Percentiles rank a stretch among this genome's conserved stretches.
These are phyloP conservation scores for Polylopha cassiicola DNA, from an alignment of 2,888 invertebrate species.

Conservation along the genomic window DNA sequence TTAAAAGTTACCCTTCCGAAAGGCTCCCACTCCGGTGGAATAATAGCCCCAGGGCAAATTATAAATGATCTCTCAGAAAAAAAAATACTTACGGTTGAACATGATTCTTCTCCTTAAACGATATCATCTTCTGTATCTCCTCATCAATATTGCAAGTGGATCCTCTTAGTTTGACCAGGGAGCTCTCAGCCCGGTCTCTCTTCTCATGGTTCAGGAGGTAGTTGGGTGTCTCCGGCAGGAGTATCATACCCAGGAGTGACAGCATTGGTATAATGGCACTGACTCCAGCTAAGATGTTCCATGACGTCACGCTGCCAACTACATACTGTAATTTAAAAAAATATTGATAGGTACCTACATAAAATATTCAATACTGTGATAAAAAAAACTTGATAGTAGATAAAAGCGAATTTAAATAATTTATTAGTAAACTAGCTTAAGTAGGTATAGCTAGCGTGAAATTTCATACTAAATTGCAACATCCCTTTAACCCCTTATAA, in stretches of 20 bases:
- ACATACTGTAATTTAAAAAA: conserved; percentile 61
- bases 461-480: too few species aligned
- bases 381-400: too few species aligned
- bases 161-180: conserved; percentile 77
- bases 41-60: too few species aligned
- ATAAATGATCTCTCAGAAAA: too few species aligned
- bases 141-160: conserved; percentile 79
- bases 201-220: conserved; percentile 80
- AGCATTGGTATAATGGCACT: conserved; percentile 79
- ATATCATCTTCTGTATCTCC: conserved; percentile 78
- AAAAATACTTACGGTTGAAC: conserved; percentile 67
- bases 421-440: too few species aligned
- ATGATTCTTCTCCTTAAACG: conserved; percentile 80
- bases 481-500: too few species aligned
- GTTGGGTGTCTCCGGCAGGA: conserved; percentile 85
- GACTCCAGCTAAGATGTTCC: conserved; percentile 80
- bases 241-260: conserved; percentile 77
- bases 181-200: conserved; percentile 77
- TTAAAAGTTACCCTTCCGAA: too few species aligned
- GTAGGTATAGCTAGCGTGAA: too few species aligned
- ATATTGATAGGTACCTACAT: background rate
- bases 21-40: too few species aligned
- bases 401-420: too few species aligned
- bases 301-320: conserved; percentile 77
- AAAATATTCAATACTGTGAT: too few species aligned